Conservation (phyloP, 2,797 vertebrate species). For the Pseudochromis fuscus region DNA sequence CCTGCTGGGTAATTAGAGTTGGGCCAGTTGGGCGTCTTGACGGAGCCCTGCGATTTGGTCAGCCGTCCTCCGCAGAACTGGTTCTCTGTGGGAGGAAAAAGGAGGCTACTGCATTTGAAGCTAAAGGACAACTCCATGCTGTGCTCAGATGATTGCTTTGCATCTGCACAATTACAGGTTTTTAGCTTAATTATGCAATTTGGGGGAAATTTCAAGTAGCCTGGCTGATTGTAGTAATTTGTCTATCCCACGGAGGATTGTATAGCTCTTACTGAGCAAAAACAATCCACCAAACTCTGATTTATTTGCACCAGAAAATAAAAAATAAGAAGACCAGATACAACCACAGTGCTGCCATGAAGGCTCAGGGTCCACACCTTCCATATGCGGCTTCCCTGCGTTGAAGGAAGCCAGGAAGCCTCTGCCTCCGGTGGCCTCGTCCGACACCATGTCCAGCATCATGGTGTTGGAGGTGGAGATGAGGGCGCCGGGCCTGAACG, state of each 20-base stretch:
- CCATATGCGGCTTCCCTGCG: conserved; percentile 87
- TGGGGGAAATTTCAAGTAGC: neutral
- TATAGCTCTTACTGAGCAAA: neutral
- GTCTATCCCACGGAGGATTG: neutral
- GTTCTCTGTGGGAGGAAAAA: conserved; percentile 80
- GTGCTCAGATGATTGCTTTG: neutral
- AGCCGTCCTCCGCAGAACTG: conserved; percentile 93
- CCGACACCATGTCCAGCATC: conserved; percentile 90
- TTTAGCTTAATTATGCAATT: neutral
- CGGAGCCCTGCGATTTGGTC: conserved; percentile 88
- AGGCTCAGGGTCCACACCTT: conserved; percentile 77
- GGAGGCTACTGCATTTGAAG: neutral
- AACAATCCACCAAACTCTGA: neutral
- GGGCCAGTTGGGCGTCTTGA: conserved; percentile 95
- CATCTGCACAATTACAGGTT: neutral
- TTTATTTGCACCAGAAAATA: neutral
- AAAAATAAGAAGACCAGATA: too few species aligned
- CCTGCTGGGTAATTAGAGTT: conserved; percentile 92
- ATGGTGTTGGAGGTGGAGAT: conserved; percentile 91
- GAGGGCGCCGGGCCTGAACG: conserved; percentile 91
- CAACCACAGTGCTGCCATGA: too few species aligned
- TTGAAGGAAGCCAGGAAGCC: conserved; percentile 91
- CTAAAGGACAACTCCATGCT: neutral
- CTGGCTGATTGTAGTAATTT: neutral
- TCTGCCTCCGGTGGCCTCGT: conserved; percentile 85